phyloP scores from a whole-genome alignment of 2,888 invertebrate species.

The Masnerella sp. region DNA sequence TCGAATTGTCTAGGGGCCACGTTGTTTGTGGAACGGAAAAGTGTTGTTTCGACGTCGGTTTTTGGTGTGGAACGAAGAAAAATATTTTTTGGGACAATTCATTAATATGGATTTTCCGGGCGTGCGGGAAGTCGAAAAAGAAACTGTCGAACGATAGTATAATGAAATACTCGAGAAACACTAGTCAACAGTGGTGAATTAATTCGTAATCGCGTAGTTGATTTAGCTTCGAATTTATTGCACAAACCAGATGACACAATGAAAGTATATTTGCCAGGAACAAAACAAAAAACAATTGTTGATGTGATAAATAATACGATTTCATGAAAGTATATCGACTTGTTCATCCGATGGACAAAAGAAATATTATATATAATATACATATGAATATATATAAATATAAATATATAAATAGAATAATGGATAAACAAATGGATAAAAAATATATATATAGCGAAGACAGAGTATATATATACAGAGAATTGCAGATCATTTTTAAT shows the following conservation, averaged over 20 bases:
- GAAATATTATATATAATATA: slow-evolving; percentile 52
- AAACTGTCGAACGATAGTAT: slow-evolving; percentile 3
- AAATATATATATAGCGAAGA: slow-evolving; percentile 41
- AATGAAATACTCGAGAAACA: slow-evolving; percentile 46
- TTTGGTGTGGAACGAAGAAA: neutral
- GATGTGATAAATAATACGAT: slow-evolving; percentile 59
- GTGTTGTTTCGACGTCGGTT: neutral
- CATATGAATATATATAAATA: slow-evolving; percentile 42
- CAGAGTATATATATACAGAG: slow-evolving; percentile 40
- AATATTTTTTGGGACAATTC: slow-evolving; percentile 10
- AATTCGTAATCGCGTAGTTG: slow-evolving; percentile 45
- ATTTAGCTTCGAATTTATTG: slow-evolving; percentile 50
- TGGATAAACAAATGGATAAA: slow-evolving; percentile 35
- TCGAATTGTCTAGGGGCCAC: too few relatives aligned
- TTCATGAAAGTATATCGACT: slow-evolving; percentile 57
- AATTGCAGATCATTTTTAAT: slow-evolving; percentile 46
- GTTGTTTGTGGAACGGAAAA: too few relatives aligned
- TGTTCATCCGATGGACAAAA: slow-evolving; percentile 48
- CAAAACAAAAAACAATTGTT: slow-evolving; percentile 50
- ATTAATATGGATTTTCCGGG: slow-evolving; percentile 6
- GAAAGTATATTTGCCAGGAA: slow-evolving; percentile 59
- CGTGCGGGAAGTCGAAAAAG: too few relatives aligned
- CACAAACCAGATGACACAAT: slow-evolving; percentile 52
- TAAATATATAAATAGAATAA: slow-evolving; percentile 21
- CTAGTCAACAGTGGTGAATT: slow-evolving; percentile 53